Percentiles rank a stretch among this genome's conserved stretches.
phyloP scores from a whole-genome alignment of 2,797 vertebrate species.

The Diceros bicornis region DNA sequence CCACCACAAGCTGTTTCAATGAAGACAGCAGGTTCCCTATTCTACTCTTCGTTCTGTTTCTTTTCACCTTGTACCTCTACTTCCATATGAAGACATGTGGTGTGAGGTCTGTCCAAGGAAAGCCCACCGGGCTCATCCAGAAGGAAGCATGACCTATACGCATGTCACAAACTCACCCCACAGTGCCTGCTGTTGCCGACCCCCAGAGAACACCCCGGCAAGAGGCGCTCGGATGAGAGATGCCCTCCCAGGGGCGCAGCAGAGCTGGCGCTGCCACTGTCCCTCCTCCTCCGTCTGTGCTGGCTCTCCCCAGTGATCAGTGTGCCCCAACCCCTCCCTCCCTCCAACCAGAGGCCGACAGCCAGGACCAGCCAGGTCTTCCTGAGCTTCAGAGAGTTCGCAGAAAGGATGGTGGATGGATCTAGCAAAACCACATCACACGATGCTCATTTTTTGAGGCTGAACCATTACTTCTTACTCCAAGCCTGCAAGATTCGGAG shows the following conservation, averaged over 20 bases:
- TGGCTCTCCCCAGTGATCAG: neutral
- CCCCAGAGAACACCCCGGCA: neutral
- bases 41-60: conserved; percentile 53
- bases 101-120: neutral
- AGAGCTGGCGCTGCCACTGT: no score
- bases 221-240: neutral
- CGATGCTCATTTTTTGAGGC: neutral
- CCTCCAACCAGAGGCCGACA: neutral
- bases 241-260: neutral
- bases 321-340: no score
- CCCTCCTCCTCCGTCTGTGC: neutral
- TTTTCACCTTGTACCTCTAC: conserved; percentile 39
- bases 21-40: conserved; percentile 52
- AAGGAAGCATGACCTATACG: neutral
- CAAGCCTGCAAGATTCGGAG: neutral
- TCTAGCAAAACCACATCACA: neutral
- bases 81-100: neutral
- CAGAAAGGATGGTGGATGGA: neutral
- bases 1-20: conserved; percentile 62
- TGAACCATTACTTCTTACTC: neutral
- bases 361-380: neutral
- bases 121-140: neutral
- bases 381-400: neutral
- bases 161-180: no score
- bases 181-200: neutral